These are phyloP conservation scores for Muntiacus muntjak DNA, from an alignment of 2,113 vertebrate genomes.

Conservation along the genomic window DNA sequence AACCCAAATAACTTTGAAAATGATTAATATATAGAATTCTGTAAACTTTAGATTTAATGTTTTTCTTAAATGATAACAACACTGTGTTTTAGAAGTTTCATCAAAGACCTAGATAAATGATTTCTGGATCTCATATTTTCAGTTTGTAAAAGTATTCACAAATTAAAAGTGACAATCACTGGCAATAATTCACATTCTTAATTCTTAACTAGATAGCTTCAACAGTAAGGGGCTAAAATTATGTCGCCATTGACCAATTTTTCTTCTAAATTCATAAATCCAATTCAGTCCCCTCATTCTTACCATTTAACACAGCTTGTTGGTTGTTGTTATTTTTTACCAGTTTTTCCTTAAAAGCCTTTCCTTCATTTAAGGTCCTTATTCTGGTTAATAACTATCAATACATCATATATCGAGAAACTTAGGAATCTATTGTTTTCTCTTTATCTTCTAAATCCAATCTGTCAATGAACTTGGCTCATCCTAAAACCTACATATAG, in stretches of 20 bases:
- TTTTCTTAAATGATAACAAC: neutral
- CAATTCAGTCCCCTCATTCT: neutral
- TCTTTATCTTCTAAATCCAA: neutral
- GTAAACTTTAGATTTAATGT: neutral
- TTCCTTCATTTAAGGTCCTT: neutral
- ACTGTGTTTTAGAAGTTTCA: neutral
- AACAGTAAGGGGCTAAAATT: neutral
- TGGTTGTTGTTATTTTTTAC: neutral
- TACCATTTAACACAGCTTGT: neutral
- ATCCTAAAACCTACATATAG: neutral
- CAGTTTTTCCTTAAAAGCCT: neutral
- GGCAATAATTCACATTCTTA: neutral
- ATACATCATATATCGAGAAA: neutral
- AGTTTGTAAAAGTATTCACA: neutral
- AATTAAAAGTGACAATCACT: neutral
- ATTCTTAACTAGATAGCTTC: neutral
- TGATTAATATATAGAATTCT: neutral
- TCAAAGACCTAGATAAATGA: neutral
- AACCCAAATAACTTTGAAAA: neutral
- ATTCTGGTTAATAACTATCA: neutral
- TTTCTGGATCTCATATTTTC: neutral
- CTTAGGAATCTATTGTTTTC: neutral
- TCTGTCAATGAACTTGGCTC: neutral
- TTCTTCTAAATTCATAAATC: neutral
- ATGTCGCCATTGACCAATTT: neutral